Conservation (phyloP, 1,140 invertebrate genomes). For the Lasioglossum baleicum region DNA sequence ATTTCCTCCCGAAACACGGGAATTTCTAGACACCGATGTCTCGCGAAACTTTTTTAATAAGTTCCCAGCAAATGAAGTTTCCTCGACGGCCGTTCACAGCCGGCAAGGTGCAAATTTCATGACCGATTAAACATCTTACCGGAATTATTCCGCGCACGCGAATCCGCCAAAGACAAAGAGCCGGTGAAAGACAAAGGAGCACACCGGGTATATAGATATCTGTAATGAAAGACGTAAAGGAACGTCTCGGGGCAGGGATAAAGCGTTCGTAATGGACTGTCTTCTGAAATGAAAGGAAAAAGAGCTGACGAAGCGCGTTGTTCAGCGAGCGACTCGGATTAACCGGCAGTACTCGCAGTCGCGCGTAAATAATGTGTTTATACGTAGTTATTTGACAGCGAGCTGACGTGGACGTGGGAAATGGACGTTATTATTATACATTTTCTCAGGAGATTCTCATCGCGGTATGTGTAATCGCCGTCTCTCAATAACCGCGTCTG, state of each 20-base stretch:
- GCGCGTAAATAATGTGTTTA: neutral
- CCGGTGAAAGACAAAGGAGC: constrained; percentile 5
- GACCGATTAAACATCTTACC: constrained; percentile 43
- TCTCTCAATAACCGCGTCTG: neutral
- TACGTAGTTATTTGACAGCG: neutral
- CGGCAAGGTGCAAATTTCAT: constrained; percentile 34
- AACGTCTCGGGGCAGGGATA: neutral
- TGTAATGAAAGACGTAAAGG: neutral
- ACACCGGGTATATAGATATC: neutral
- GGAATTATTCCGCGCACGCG: constrained; percentile 1
- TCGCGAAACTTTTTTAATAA: constrained; percentile 44
- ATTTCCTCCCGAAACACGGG: neutral
- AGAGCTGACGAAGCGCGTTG: neutral
- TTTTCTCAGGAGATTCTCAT: neutral
- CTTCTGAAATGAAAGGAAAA: neutral
- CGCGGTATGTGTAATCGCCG: neutral
- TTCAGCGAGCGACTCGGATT: neutral
- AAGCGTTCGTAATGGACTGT: constrained; percentile 17
- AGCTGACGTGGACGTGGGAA: neutral
- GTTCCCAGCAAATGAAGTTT: constrained; percentile 16
- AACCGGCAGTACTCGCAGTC: neutral
- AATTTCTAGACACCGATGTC: too few relatives aligned
- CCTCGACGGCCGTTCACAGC: too few relatives aligned
- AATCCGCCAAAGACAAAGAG: neutral
- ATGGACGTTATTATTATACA: neutral